These are phyloP conservation scores for Torymus aiolomorphi DNA, from an alignment of 2,888 invertebrate species.

Conservation along the genomic window DNA sequence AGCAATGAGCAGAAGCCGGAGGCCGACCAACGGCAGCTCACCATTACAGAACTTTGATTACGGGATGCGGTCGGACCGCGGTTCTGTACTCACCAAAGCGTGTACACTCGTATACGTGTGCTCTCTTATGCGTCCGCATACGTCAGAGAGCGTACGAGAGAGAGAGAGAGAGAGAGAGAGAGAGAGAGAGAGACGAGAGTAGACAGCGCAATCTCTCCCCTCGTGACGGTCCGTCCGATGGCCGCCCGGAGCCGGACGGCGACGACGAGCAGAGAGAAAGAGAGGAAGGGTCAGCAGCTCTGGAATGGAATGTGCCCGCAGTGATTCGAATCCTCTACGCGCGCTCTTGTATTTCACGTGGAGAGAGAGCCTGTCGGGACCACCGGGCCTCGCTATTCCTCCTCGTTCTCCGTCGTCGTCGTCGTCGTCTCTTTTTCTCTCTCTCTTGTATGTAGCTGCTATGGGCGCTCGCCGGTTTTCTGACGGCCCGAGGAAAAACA, in stretches of 20 bases:
- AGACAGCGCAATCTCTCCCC: conserved; percentile 71
- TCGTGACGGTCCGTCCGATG: conserved; percentile 62
- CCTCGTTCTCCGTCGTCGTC: background rate
- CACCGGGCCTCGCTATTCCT: conserved; percentile 65
- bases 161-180: background rate
- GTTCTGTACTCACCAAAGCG: conserved; percentile 60
- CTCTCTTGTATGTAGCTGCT: background rate
- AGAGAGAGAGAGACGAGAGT: conserved; percentile 2
- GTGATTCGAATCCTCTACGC: conserved; percentile 70
- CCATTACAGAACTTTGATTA: conserved; percentile 62
- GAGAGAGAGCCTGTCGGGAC: conserved; percentile 63
- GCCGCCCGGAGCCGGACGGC: conserved; percentile 70
- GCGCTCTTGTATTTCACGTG: conserved; percentile 62
- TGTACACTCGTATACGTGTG: conserved; percentile 32
- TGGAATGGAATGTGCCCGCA: conserved; percentile 74
- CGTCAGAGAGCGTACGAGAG: background rate
- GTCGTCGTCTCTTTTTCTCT: background rate
- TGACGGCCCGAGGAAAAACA: conserved; percentile 46
- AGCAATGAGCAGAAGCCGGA: conserved; percentile 3
- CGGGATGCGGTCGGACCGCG: conserved; percentile 66
- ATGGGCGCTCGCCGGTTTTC: conserved; percentile 27
- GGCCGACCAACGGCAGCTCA: conserved; percentile 27
- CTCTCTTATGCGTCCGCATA: background rate
- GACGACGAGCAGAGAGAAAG: conserved; percentile 33
- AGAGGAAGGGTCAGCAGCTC: conserved; percentile 65